Conservation (phyloP, 2,888 invertebrate species). For the Amphipyra berbera region DNA sequence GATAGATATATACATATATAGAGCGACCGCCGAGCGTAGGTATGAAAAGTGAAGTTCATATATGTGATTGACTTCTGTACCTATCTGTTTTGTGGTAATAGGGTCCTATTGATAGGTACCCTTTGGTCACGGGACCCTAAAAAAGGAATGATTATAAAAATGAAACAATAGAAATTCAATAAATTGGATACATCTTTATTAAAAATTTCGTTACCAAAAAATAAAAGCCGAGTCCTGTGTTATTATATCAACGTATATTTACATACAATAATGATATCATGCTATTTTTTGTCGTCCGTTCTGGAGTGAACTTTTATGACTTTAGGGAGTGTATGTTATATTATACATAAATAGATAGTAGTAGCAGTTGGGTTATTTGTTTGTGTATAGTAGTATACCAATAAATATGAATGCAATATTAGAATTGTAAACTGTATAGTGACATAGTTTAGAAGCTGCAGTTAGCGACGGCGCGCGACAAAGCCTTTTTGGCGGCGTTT, state of each 20-base stretch:
- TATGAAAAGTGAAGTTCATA: too few species aligned
- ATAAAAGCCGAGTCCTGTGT: conserved; percentile 77
- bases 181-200: conserved; percentile 83
- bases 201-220: conserved; percentile 56
- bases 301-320: neutral
- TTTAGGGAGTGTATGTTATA: conserved; percentile 5
- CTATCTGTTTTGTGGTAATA: too few species aligned
- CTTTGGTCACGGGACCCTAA: too few species aligned
- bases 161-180: conserved; percentile 32
- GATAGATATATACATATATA: too few species aligned
- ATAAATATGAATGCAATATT: conserved; percentile 32
- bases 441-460: conserved; percentile 40
- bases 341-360: conserved; percentile 39
- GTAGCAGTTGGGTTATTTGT: conserved; percentile 28
- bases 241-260: conserved; percentile 78
- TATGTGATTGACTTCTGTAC: too few species aligned
- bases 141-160: conserved; percentile 4
- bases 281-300: conserved; percentile 1
- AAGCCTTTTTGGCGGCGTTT: conserved; percentile 61
- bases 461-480: conserved; percentile 51
- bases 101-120: too few species aligned
- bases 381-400: conserved; percentile 40
- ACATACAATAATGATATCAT: conserved; percentile 57
- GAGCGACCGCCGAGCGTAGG: too few species aligned
- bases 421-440: neutral